A percentile compares a stretch with the other conserved stretches of the same genome.
Conservation (phyloP, 2,888 invertebrate genomes). For the Halocaridina rubra region DNA sequence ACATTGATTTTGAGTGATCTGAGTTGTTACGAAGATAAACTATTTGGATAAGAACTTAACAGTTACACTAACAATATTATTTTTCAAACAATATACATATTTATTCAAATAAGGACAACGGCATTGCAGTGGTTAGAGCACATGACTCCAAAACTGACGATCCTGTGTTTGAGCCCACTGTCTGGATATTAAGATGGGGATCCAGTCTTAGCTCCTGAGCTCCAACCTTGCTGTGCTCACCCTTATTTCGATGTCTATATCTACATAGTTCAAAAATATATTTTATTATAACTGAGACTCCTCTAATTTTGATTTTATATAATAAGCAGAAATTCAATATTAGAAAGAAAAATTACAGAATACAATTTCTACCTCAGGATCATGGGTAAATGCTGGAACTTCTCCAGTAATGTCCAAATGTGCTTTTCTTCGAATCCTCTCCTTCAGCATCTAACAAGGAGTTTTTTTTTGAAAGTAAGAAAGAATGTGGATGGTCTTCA, state of each 20-base stretch:
- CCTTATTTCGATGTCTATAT: neutral
- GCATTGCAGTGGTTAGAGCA: too few relatives aligned
- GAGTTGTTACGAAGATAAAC: too few relatives aligned
- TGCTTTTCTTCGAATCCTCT: conserved; percentile 52
- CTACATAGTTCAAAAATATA: neutral
- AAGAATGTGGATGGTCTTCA: too few relatives aligned
- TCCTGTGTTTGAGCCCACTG: too few relatives aligned
- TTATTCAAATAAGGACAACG: too few relatives aligned
- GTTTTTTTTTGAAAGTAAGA: too few relatives aligned
- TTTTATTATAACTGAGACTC: neutral
- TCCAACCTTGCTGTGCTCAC: neutral
- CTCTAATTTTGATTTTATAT: neutral
- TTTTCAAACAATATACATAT: too few relatives aligned
- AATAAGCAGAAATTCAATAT: neutral
- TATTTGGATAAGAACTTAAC: too few relatives aligned
- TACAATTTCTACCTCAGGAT: conserved; percentile 43
- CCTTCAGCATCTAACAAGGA: conserved; percentile 65
- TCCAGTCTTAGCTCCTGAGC: neutral
- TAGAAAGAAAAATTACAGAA: too few relatives aligned
- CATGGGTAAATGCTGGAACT: conserved; percentile 62
- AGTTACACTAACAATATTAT: too few relatives aligned
- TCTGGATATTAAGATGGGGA: neutral
- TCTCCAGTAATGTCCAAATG: conserved; percentile 65
- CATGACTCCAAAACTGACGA: too few relatives aligned
- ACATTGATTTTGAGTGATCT: too few relatives aligned